These are phyloP conservation scores for Zosterops japonicus DNA, from an alignment of 2,113 vertebrate genomes.

Conservation along the genomic window DNA sequence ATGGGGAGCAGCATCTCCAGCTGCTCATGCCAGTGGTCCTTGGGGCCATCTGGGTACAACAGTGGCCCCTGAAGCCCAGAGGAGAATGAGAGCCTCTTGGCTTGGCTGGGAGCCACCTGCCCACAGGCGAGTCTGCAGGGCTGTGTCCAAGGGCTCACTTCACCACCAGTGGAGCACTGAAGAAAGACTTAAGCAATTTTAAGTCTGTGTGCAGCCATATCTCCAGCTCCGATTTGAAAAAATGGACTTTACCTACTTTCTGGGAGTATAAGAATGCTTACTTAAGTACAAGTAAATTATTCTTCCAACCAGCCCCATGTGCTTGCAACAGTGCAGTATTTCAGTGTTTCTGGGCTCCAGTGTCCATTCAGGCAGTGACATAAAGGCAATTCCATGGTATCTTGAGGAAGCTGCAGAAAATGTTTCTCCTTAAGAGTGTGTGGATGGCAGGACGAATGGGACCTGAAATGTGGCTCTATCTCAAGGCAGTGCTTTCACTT, in stretches of 20 bases:
- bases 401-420: neutral
- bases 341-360: neutral
- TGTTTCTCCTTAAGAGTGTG: neutral
- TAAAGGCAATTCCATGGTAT: neutral
- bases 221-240: neutral
- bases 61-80: neutral
- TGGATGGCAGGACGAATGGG: neutral
- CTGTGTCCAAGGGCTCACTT: neutral
- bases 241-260: neutral
- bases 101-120: neutral
- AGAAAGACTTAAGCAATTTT: neutral
- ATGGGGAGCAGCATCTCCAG: neutral
- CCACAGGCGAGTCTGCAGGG: rapidly evolving
- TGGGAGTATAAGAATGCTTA: neutral
- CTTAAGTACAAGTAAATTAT: neutral
- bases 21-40: neutral
- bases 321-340: neutral
- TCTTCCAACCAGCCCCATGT: neutral
- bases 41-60: neutral
- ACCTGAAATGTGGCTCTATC: neutral
- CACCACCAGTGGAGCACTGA: neutral
- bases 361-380: neutral
- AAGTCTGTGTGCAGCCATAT: neutral
- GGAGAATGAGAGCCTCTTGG: neutral
- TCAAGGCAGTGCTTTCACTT: neutral